These are phyloP conservation scores for Sesamia nonagrioides DNA, from an alignment of 1,140 invertebrate genomes.

Conservation along the genomic window DNA sequence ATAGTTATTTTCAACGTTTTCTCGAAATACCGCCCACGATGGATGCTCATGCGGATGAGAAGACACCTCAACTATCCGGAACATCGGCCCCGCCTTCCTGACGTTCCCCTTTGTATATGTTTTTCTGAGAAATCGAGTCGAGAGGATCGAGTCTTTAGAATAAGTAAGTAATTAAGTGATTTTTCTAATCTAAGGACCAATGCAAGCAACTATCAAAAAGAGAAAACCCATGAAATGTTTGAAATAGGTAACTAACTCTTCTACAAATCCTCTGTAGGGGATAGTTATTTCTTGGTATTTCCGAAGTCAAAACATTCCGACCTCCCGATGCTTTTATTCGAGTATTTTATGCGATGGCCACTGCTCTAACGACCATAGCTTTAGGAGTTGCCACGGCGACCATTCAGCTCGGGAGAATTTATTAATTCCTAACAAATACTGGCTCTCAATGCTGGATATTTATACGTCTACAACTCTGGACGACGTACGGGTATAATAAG, in stretches of 20 bases:
- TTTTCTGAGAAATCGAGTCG: no score
- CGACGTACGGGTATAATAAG: not conserved
- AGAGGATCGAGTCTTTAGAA: no score
- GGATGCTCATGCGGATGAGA: no score
- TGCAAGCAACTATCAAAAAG: not conserved
- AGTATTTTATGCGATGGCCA: conserved; percentile 21
- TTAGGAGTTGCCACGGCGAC: conserved; percentile 3
- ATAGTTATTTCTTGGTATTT: conserved; percentile 5
- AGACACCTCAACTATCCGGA: no score
- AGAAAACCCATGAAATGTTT: not conserved
- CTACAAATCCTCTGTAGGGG: not conserved
- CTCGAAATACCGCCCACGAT: no score
- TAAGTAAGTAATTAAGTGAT: no score
- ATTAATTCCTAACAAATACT: conserved; percentile 50
- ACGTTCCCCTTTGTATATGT: no score
- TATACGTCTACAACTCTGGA: conserved; percentile 48
- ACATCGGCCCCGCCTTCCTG: no score
- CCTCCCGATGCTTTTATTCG: not conserved
- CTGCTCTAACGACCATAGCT: conserved; percentile 1
- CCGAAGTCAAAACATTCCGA: conserved; percentile 16
- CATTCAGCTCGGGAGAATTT: conserved; percentile 36
- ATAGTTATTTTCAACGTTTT: no score
- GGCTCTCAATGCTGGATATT: conserved; percentile 45
- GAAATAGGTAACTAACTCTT: conserved; percentile 12
- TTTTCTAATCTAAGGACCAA: no score